Percentiles rank a stretch among this genome's conserved stretches.
phyloP scores from a whole-genome alignment of 2,888 invertebrate species.

The Melinopterus prodromus region DNA sequence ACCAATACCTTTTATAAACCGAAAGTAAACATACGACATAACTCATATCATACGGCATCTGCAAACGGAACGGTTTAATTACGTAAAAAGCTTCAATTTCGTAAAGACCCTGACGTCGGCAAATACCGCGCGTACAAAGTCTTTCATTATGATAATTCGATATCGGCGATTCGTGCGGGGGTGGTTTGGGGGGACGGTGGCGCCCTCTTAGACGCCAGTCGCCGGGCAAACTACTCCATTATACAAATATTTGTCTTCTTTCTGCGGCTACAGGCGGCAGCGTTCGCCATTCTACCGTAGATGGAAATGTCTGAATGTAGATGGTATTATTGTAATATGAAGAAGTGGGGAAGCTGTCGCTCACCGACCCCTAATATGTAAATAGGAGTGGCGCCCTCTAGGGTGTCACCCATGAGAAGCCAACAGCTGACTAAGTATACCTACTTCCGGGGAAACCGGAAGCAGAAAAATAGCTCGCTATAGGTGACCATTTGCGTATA shows the following conservation, averaged over 20 bases:
- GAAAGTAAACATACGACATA: too few relatives aligned
- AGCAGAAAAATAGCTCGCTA: too few relatives aligned
- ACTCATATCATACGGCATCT: too few relatives aligned
- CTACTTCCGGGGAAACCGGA: not conserved
- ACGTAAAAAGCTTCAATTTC: conserved; percentile 30
- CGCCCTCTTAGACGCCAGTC: not conserved
- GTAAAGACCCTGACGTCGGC: conserved; percentile 25
- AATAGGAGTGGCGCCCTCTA: conserved; percentile 41
- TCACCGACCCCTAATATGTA: conserved; percentile 48
- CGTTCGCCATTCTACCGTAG: conserved; percentile 40
- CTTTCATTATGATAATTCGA: conserved; percentile 43
- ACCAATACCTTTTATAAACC: not conserved
- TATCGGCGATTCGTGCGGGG: conserved; percentile 33
- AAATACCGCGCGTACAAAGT: conserved; percentile 37
- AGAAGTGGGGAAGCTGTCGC: conserved; percentile 52
- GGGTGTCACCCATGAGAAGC: conserved; percentile 42
- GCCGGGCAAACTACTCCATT: conserved; percentile 52
- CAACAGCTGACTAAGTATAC: conserved; percentile 42
- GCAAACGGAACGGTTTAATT: not conserved
- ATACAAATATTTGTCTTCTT: conserved; percentile 59
- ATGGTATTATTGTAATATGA: conserved; percentile 57
- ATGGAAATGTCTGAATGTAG: conserved; percentile 54
- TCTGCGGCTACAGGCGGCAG: conserved; percentile 38
- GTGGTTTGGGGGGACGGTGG: not conserved
- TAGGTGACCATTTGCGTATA: too few relatives aligned